These are phyloP conservation scores for Dolomedes plantarius DNA, from an alignment of 2,888 invertebrate genomes.

Conservation along the genomic window DNA sequence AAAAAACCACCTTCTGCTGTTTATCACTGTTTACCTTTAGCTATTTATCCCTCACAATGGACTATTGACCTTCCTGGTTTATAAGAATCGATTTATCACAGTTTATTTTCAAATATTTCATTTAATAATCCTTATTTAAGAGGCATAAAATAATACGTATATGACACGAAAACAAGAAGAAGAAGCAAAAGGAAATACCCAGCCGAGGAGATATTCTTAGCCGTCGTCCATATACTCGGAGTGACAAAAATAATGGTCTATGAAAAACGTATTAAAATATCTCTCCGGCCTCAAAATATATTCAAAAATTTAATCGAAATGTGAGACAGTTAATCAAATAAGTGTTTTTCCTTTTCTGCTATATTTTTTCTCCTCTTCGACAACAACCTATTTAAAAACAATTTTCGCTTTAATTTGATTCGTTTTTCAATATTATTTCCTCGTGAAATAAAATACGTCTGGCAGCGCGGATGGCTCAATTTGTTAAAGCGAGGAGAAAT, in stretches of 20 bases:
- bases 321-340: neutral
- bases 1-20: too few species aligned
- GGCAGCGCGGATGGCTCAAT: neutral
- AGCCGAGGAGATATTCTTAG: neutral
- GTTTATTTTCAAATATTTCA: neutral
- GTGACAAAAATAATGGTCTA: neutral
- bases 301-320: slow-evolving; percentile 10
- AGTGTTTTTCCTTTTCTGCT: neutral
- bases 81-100: too few species aligned
- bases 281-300: neutral
- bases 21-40: too few species aligned
- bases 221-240: neutral
- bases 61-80: too few species aligned
- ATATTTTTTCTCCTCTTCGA: neutral
- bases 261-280: neutral
- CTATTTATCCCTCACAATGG: too few species aligned
- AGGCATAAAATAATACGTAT: neutral
- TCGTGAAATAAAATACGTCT: slow-evolving; percentile 11
- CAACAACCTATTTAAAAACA: slow-evolving; percentile 10
- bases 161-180: neutral
- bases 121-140: neutral
- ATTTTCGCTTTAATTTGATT: slow-evolving; percentile 9
- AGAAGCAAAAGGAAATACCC: neutral
- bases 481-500: slow-evolving; percentile 1
- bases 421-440: slow-evolving; percentile 9